Conservation (phyloP, 2,888 invertebrate species). For the Macaria notata region DNA sequence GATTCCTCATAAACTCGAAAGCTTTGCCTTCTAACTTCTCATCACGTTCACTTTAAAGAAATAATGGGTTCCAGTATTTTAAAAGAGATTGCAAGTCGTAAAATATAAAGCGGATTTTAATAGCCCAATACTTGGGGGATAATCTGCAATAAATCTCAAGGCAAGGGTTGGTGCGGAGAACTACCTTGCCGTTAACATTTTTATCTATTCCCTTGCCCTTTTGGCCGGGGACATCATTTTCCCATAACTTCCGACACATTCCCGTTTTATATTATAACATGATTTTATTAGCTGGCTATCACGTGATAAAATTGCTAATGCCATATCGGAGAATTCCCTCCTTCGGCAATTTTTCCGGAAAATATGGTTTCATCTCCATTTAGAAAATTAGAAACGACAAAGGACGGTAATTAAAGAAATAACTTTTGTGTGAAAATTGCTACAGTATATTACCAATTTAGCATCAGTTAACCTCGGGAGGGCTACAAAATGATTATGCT, state of each 20-base stretch:
- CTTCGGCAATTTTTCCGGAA: conserved; percentile 7
- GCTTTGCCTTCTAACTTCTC: conserved; percentile 19
- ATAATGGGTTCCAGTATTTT: conserved; percentile 32
- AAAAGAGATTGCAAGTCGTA: conserved; percentile 43
- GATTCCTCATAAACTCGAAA: neutral
- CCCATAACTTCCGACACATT: conserved; percentile 42
- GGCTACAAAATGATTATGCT: conserved; percentile 64
- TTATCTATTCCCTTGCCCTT: conserved; percentile 51
- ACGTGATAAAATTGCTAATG: conserved; percentile 17
- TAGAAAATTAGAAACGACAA: conserved; percentile 9
- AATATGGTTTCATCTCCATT: conserved; percentile 10
- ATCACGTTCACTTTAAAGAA: conserved; percentile 29
- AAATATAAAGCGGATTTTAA: conserved; percentile 51
- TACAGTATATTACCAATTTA: conserved; percentile 48
- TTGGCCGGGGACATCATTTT: conserved; percentile 47
- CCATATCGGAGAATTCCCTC: conserved; percentile 5
- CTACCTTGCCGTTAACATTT: conserved; percentile 56
- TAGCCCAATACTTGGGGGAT: conserved; percentile 47
- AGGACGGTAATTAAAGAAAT: conserved; percentile 20
- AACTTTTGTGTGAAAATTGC: conserved; percentile 28
- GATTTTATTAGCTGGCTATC: conserved; percentile 35
- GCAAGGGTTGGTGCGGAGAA: conserved; percentile 51
- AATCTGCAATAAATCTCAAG: conserved; percentile 54
- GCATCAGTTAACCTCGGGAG: conserved; percentile 55
- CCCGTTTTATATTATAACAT: conserved; percentile 39